Conservation (phyloP, 1,140 invertebrate genomes). For the Drosophila tristis region DNA sequence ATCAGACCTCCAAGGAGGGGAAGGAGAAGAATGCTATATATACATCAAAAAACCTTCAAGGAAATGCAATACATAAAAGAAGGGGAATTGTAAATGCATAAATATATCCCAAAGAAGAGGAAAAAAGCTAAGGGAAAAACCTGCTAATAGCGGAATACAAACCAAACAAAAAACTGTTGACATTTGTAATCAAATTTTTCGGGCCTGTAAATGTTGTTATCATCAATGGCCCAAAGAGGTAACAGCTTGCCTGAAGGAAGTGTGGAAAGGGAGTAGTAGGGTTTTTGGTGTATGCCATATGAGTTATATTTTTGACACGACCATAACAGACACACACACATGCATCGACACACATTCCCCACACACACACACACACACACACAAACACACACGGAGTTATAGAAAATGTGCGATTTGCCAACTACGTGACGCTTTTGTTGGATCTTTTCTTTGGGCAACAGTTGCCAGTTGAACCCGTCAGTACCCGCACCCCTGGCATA, state of each 20-base stretch:
- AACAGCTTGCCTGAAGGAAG: constrained; percentile 40
- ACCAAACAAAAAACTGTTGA: constrained; percentile 51
- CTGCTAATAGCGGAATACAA: constrained; percentile 14
- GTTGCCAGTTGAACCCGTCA: constrained; percentile 67
- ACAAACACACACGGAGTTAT: constrained; percentile 39
- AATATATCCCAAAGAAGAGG: constrained; percentile 10
- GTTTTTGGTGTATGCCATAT: constrained; percentile 29
- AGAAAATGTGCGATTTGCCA: constrained; percentile 79
- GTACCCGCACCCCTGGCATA: constrained; percentile 4
- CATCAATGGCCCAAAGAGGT: constrained; percentile 52
- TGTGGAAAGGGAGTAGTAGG: not conserved
- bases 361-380: constrained; percentile 4
- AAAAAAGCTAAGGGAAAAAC: constrained; percentile 2
- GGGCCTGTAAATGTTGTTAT: constrained; percentile 56
- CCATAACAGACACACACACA: constrained; percentile 38
- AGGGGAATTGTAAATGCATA: not conserved
- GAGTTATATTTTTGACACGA: constrained; percentile 62
- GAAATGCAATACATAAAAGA: not conserved
- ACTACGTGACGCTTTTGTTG: constrained; percentile 79
- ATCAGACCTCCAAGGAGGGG: too few relatives aligned
- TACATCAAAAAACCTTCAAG: too few relatives aligned
- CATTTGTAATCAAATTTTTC: constrained; percentile 74
- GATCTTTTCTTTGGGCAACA: constrained; percentile 69
- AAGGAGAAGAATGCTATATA: too few relatives aligned
- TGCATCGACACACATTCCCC: not conserved